Conservation (phyloP, 1,140 invertebrate species). For the Cardiocondyla obscurior region DNA sequence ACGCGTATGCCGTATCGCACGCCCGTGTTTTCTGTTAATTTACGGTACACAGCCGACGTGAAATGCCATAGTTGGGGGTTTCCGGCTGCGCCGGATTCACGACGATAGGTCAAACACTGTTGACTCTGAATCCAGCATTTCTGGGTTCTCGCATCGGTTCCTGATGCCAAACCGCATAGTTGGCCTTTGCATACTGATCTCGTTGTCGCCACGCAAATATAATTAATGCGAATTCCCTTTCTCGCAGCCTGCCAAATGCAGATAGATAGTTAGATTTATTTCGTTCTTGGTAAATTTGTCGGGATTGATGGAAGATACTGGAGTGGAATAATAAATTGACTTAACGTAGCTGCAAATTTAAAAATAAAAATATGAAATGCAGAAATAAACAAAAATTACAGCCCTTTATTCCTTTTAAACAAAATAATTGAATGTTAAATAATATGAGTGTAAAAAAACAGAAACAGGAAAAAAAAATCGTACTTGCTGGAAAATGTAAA, state of each 20-base stretch:
- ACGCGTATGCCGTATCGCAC: background rate
- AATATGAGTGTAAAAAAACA: background rate
- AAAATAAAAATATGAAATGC: background rate
- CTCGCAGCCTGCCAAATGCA: constrained; percentile 4
- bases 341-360: background rate
- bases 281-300: background rate
- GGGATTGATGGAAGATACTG: background rate
- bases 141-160: background rate
- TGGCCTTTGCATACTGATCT: constrained; percentile 71
- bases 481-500: background rate
- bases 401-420: background rate
- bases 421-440: background rate
- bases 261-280: constrained; percentile 40
- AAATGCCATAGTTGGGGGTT: constrained; percentile 64
- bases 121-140: constrained; percentile 28
- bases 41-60: constrained; percentile 39
- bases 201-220: constrained; percentile 57
- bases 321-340: background rate
- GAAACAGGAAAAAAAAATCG: no score
- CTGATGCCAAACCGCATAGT: constrained; percentile 22
- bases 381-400: background rate
- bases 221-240: constrained; percentile 63
- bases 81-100: constrained; percentile 19
- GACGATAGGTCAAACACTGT: constrained; percentile 38
- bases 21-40: constrained; percentile 50